These are phyloP conservation scores for Clinocottus analis DNA, from an alignment of 2,113 vertebrate genomes.

Conservation along the genomic window DNA sequence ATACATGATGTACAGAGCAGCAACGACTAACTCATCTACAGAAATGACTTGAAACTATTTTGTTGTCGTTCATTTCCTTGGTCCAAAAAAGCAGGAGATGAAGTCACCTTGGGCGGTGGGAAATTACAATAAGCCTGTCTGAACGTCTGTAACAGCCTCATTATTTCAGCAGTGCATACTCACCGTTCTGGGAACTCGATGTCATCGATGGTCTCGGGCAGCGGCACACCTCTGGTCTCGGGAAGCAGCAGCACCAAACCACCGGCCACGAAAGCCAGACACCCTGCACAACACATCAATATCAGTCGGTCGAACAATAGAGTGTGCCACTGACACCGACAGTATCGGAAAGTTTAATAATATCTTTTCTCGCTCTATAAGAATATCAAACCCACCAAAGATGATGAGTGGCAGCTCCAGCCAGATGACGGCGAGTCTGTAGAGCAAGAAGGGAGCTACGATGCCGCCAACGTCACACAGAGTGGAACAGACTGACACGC, in stretches of 20 bases:
- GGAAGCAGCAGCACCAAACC: slow-evolving; percentile 90
- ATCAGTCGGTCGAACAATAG: not conserved
- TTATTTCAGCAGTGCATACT: not conserved
- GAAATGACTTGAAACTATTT: not conserved
- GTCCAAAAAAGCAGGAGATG: not conserved
- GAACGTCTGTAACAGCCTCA: not conserved
- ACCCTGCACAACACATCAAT: slow-evolving; percentile 74
- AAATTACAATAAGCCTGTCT: not conserved
- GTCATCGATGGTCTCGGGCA: slow-evolving; percentile 95
- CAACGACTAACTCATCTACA: not conserved
- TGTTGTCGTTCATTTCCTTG: too few relatives aligned
- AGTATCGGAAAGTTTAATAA: not conserved
- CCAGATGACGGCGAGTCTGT: slow-evolving; percentile 90
- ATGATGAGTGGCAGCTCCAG: slow-evolving; percentile 93
- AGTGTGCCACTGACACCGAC: not conserved
- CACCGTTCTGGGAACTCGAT: slow-evolving; percentile 90
- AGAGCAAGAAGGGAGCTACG: slow-evolving; percentile 90
- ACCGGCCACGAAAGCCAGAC: slow-evolving; percentile 88
- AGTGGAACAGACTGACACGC: slow-evolving; percentile 91
- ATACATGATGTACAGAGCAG: not conserved
- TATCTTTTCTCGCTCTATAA: slow-evolving; percentile 65
- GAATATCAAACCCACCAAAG: slow-evolving; percentile 90
- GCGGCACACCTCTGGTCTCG: slow-evolving; percentile 90
- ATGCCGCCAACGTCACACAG: slow-evolving; percentile 93
- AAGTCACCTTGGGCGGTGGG: too few relatives aligned